These are phyloP conservation scores for Orientallactaga bullata DNA, from an alignment of 2,113 vertebrate species.

Conservation along the genomic window DNA sequence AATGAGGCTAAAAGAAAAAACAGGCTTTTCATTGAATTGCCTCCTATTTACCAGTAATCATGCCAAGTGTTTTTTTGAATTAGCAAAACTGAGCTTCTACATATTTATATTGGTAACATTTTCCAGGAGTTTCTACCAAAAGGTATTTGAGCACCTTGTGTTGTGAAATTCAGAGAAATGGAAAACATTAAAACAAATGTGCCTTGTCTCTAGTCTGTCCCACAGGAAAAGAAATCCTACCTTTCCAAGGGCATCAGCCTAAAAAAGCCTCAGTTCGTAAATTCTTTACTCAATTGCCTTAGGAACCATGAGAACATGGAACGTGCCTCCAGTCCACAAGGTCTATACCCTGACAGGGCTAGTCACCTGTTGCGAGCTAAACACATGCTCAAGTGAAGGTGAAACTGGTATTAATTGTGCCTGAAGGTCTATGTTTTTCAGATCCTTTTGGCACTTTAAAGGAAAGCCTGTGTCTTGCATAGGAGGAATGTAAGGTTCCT, in stretches of 20 bases:
- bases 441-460: slow-evolving; percentile 64
- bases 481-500: slow-evolving; percentile 6
- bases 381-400: slow-evolving; percentile 61
- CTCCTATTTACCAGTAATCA: slow-evolving; percentile 82
- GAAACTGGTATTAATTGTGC: slow-evolving; percentile 58
- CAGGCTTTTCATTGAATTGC: slow-evolving; percentile 83
- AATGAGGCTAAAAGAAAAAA: slow-evolving; percentile 76
- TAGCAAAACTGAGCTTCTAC: slow-evolving; percentile 84
- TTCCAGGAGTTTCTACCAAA: slow-evolving; percentile 87
- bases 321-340: slow-evolving; percentile 50
- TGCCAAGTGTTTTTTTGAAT: slow-evolving; percentile 81
- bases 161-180: slow-evolving; percentile 83
- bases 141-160: slow-evolving; percentile 82
- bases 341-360: slow-evolving; percentile 61
- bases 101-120: slow-evolving; percentile 85
- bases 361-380: slow-evolving; percentile 69
- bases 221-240: slow-evolving; percentile 75
- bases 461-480: slow-evolving; percentile 68
- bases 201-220: slow-evolving; percentile 68
- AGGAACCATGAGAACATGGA: slow-evolving; percentile 53
- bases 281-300: slow-evolving; percentile 70
- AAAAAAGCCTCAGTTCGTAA: slow-evolving; percentile 79
- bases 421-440: slow-evolving; percentile 7
- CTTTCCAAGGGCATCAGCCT: slow-evolving; percentile 79
- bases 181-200: slow-evolving; percentile 82